These are phyloP conservation scores for Capitulum mitella DNA, from an alignment of 2,888 invertebrate genomes.

Conservation along the genomic window DNA sequence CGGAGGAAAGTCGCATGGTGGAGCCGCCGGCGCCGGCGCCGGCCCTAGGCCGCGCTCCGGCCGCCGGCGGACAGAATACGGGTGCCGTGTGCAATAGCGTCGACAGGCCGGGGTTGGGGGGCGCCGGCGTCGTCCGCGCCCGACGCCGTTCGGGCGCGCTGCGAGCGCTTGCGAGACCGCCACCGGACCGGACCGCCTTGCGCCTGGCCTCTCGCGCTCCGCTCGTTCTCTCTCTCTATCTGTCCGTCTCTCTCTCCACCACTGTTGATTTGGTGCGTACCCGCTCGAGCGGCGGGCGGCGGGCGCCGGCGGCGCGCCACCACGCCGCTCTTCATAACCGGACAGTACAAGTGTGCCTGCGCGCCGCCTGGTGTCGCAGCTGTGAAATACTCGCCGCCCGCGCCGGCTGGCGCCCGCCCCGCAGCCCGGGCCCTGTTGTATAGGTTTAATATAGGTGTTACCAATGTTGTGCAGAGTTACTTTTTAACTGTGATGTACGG, in stretches of 20 bases:
- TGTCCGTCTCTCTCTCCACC: slow-evolving; percentile 27
- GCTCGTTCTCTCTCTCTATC: slow-evolving; percentile 16
- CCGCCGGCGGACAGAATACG: neutral
- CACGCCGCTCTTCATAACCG: neutral
- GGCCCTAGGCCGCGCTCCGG: neutral
- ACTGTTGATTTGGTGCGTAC: neutral
- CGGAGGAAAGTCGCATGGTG: neutral
- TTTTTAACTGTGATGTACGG: slow-evolving; percentile 21
- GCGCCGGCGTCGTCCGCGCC: neutral
- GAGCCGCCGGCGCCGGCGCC: neutral
- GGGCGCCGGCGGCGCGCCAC: neutral
- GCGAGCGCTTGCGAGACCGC: neutral
- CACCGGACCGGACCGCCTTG: neutral
- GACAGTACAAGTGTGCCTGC: neutral
- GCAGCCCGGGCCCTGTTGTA: neutral
- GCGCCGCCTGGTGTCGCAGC: neutral
- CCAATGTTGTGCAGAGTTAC: slow-evolving; percentile 20
- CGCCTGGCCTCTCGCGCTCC: neutral
- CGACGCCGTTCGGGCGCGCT: neutral
- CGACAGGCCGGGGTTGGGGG: neutral
- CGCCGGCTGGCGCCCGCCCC: neutral
- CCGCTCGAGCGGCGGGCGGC: neutral
- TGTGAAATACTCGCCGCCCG: slow-evolving; percentile 8
- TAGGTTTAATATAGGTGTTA: slow-evolving; percentile 23
- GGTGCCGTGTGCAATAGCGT: neutral